phyloP scores from a whole-genome alignment of 2,888 invertebrate genomes.

The Drosophila affinis region DNA sequence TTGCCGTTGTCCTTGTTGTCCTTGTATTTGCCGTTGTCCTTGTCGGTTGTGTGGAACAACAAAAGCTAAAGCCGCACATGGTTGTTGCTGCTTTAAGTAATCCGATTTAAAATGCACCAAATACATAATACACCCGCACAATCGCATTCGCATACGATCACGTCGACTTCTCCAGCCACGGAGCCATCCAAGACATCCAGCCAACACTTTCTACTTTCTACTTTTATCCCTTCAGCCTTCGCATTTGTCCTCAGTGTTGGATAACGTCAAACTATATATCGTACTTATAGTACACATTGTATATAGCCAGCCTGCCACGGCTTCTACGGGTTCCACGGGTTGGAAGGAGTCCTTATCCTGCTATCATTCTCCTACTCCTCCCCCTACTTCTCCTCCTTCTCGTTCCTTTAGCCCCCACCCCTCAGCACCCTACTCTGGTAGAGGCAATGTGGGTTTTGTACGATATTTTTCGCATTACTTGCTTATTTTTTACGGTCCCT shows the following conservation, averaged over 20 bases:
- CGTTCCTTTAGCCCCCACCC: neutral
- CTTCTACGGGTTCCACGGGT: neutral
- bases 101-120: slow-evolving; percentile 77
- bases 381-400: no score
- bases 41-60: slow-evolving; percentile 17
- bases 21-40: no score
- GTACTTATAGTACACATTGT: slow-evolving; percentile 33
- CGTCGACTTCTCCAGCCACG: slow-evolving; percentile 50
- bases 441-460: slow-evolving; percentile 42
- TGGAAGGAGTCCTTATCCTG: neutral
- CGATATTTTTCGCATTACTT: slow-evolving; percentile 60
- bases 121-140: slow-evolving; percentile 63
- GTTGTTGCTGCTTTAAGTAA: slow-evolving; percentile 69
- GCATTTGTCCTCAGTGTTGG: slow-evolving; percentile 51
- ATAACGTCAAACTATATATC: slow-evolving; percentile 66
- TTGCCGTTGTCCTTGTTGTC: no score
- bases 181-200: neutral
- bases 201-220: neutral
- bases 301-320: neutral
- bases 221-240: slow-evolving; percentile 25
- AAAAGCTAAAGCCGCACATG: slow-evolving; percentile 51
- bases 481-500: slow-evolving; percentile 46
- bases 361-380: neutral
- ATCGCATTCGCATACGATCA: slow-evolving; percentile 70
- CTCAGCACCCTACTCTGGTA: slow-evolving; percentile 3